These are phyloP conservation scores for Tortricodes alternella DNA, from an alignment of 2,888 invertebrate genomes.

Conservation along the genomic window DNA sequence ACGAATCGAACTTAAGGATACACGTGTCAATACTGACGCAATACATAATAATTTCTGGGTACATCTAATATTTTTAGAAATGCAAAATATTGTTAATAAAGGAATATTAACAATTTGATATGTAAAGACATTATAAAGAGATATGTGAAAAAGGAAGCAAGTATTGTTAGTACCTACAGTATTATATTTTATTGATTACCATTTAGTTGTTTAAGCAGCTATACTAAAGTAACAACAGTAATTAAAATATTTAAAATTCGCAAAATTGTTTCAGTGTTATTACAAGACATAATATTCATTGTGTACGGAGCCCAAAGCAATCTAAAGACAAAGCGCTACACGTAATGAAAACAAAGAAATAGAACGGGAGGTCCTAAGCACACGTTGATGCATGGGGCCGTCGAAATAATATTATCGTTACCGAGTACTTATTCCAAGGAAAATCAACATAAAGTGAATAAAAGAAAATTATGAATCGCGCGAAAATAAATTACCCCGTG, in stretches of 20 bases:
- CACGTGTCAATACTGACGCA: slow-evolving; percentile 36
- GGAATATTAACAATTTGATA: too few relatives aligned
- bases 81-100: slow-evolving; percentile 29
- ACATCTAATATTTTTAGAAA: slow-evolving; percentile 16
- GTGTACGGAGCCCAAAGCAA: slow-evolving; percentile 32
- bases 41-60: slow-evolving; percentile 25
- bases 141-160: too few relatives aligned
- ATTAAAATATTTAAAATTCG: neutral
- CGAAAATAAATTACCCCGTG: slow-evolving; percentile 81
- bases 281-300: slow-evolving; percentile 36
- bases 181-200: too few relatives aligned
- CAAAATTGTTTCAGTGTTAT: slow-evolving; percentile 12
- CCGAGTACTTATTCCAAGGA: slow-evolving; percentile 78
- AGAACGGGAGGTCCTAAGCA: slow-evolving; percentile 56
- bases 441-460: slow-evolving; percentile 84
- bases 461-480: slow-evolving; percentile 83
- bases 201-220: too few relatives aligned
- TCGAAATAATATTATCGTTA: slow-evolving; percentile 82
- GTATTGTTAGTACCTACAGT: too few relatives aligned
- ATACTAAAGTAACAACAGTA: neutral
- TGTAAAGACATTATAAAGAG: too few relatives aligned
- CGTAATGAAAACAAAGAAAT: slow-evolving; percentile 71
- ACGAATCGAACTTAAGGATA: slow-evolving; percentile 48
- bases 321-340: slow-evolving; percentile 41
- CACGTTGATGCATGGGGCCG: slow-evolving; percentile 74